Percentiles rank a stretch among this genome's conserved stretches.
Evolutionary conservation across 2,113 vertebrate species (phyloP).

Genomic region (Tor tambroides): DNA sequence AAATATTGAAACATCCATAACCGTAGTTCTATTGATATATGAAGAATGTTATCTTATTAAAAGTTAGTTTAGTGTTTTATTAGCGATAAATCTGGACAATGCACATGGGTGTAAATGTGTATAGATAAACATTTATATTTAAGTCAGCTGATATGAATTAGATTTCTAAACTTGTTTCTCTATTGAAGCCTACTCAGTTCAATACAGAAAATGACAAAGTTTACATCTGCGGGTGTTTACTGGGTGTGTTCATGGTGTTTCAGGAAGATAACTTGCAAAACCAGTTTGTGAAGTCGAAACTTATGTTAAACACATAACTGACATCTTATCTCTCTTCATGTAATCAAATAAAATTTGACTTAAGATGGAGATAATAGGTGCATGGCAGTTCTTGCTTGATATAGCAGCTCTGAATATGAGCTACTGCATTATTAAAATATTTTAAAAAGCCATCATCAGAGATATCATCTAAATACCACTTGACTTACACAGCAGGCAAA

Average conservation of each 20-base stretch:
- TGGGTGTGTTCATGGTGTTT: slow-evolving; percentile 18
- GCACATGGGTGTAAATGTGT: neutral
- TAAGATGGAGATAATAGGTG: neutral
- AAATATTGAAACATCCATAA: neutral
- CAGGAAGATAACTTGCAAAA: slow-evolving; percentile 25
- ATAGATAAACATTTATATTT: neutral
- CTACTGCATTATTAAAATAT: neutral
- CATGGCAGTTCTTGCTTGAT: neutral
- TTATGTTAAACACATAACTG: neutral
- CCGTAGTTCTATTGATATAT: neutral
- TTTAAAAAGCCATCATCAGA: no score
- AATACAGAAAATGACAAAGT: neutral
- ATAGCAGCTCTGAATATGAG: neutral
- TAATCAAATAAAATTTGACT: neutral
- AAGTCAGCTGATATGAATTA: neutral
- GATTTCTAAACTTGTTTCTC: neutral
- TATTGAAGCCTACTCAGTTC: neutral
- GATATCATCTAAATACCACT: neutral
- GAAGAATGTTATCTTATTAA: neutral
- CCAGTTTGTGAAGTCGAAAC: neutral
- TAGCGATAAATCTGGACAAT: neutral
- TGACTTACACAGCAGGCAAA: neutral
- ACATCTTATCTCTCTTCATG: neutral
- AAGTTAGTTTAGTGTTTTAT: neutral
- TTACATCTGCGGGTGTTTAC: neutral